Base-by-base conservation (phyloP, 2,113 vertebrate species). In the Erinaceus europaeus region DNA sequence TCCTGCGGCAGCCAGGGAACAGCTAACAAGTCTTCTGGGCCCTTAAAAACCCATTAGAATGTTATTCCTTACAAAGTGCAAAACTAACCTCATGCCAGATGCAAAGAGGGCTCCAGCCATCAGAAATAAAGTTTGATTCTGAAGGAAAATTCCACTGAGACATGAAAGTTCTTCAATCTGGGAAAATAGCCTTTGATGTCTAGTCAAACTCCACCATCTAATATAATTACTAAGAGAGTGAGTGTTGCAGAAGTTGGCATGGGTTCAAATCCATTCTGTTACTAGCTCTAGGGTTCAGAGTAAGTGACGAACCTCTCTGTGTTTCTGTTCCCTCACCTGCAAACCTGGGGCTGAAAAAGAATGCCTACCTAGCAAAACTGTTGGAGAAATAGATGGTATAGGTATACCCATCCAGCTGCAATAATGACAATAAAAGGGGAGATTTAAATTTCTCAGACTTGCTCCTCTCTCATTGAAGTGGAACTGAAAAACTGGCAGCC, bases 61-160 rank as follows among this genome's bases (percentile, higher is more conserved):
- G 94, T 96, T 92, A 95, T 94, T 96, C 94, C 92, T 94, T 96
- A 94, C 94, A 92, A 94, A 96, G 92, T 94, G 94, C 95, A 94
- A 95, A 96, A 93, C 93, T 94, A 94, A 94, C 93, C 92, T 94
- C 89, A 83, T 95, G 94, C 95, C 94, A 94, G 93, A 94, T 94
- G 94, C 94, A 94, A 94, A 94, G 94, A 94, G 92, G 93, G 93
- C 87, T 96, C 82, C 79, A 94, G 85, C 92, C 92, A 94, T 93
- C 84, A 94, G 95, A 92, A 94, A 93, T 93, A 82, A 94, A 95
- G 93, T 94, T 93, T 85, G 92, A 94, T 95, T 94, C 75, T 64
- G 82, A 94, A 94, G 87, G 85, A 93, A 93, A 94, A 96, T 94
- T 93, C 94, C 92, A 73, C 72, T 1, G 92, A 94, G 95, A 96